phyloP scores from a whole-genome alignment of 2,888 invertebrate species.

The Diabrotica balteata region DNA sequence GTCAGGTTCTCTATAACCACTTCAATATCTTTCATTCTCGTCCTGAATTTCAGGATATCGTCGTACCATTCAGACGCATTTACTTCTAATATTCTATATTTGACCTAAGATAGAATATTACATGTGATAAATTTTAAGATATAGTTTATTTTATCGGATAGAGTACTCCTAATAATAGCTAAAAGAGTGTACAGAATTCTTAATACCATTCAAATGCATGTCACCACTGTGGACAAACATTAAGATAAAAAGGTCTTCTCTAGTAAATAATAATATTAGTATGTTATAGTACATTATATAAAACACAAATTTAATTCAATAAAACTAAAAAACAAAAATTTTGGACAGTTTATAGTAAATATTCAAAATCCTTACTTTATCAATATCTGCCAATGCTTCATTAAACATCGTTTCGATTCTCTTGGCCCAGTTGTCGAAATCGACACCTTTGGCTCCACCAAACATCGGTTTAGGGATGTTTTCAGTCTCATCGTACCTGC shows the following conservation, averaged over 20 bases:
- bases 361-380: slow-evolving; percentile 50
- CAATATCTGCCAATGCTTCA: slow-evolving; percentile 68
- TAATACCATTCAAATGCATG: too few relatives aligned
- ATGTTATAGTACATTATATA: too few relatives aligned
- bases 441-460: slow-evolving; percentile 73
- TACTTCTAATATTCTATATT: slow-evolving; percentile 76
- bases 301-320: too few relatives aligned
- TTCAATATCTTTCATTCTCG: slow-evolving; percentile 70
- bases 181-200: too few relatives aligned
- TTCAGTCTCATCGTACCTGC: slow-evolving; percentile 76
- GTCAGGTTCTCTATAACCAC: slow-evolving; percentile 85
- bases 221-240: too few relatives aligned
- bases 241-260: too few relatives aligned
- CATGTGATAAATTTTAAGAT: too few relatives aligned
- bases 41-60: slow-evolving; percentile 69
- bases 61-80: slow-evolving; percentile 85
- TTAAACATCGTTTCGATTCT: slow-evolving; percentile 79
- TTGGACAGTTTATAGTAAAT: too few relatives aligned
- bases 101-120: slow-evolving; percentile 57
- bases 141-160: too few relatives aligned
- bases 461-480: slow-evolving; percentile 76
- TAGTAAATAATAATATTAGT: too few relatives aligned
- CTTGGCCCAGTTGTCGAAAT: slow-evolving; percentile 72
- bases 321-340: too few relatives aligned
- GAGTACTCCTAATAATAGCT: too few relatives aligned